These are phyloP conservation scores for Scaptomyza reducta DNA, from an alignment of 2,888 invertebrate genomes.

Conservation along the genomic window DNA sequence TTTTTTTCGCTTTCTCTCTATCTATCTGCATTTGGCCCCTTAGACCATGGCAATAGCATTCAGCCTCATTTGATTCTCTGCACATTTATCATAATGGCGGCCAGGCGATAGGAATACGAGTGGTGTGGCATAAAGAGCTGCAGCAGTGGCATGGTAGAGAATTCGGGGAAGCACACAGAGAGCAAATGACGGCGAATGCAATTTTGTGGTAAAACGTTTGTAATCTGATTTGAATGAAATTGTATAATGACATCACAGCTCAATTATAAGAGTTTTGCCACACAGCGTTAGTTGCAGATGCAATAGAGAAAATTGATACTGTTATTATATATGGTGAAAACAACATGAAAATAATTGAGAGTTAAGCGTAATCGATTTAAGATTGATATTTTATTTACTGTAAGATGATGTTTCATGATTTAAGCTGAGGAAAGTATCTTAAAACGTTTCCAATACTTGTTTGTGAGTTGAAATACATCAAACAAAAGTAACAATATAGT, in stretches of 20 bases:
- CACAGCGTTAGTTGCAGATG: constrained; percentile 15
- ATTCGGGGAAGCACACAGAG: constrained; percentile 34
- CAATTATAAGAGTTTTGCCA: constrained; percentile 32
- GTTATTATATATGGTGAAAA: too few relatives aligned
- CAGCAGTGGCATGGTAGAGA: not conserved
- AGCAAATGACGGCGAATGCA: constrained; percentile 51
- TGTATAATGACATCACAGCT: constrained; percentile 47
- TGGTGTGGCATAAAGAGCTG: not conserved
- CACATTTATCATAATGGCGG: constrained; percentile 72
- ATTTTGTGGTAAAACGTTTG: constrained; percentile 66
- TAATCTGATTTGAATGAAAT: constrained; percentile 62
- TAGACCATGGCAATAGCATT: constrained; percentile 64
- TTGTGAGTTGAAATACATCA: too few relatives aligned
- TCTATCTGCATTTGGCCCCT: constrained; percentile 26
- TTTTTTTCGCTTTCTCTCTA: not conserved
- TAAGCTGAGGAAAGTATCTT: too few relatives aligned
- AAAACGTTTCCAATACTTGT: too few relatives aligned
- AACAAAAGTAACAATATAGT: too few relatives aligned
- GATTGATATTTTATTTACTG: too few relatives aligned
- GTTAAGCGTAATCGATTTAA: too few relatives aligned
- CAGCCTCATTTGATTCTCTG: constrained; percentile 70
- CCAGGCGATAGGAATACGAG: constrained; percentile 8
- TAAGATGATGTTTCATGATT: too few relatives aligned
- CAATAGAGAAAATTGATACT: constrained; percentile 12
- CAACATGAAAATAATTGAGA: too few relatives aligned